These are phyloP conservation scores for Drosophila meridionalis DNA, from an alignment of 2,888 invertebrate species.

Conservation along the genomic window DNA sequence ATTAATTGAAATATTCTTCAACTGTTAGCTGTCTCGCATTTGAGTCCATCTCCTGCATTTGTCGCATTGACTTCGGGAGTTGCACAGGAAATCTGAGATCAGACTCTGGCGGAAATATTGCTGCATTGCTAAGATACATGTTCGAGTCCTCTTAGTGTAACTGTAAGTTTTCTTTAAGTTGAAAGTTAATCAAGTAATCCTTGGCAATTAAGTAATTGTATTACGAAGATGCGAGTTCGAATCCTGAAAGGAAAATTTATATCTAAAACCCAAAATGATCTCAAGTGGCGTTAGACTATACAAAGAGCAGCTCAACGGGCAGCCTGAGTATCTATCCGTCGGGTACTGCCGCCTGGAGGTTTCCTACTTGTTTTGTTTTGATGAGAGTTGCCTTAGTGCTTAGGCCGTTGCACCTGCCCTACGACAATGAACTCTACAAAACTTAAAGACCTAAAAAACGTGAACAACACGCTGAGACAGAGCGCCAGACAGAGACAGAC, in stretches of 20 bases:
- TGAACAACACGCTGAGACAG: constrained; percentile 20
- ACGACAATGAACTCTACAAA: constrained; percentile 64
- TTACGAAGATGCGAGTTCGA: not conserved
- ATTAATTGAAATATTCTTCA: too few relatives aligned
- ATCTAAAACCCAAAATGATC: not conserved
- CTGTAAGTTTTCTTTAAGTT: not conserved
- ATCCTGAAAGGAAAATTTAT: not conserved
- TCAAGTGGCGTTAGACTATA: not conserved
- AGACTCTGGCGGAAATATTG: not conserved
- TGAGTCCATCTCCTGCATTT: not conserved
- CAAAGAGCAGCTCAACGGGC: not conserved
- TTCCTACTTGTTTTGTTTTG: constrained; percentile 12
- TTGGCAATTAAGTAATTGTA: not conserved
- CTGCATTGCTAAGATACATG: not conserved
- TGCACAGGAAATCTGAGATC: not conserved
- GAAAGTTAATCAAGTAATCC: not conserved
- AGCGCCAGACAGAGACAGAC: constrained; percentile 11
- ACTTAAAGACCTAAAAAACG: constrained; percentile 52
- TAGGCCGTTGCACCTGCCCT: constrained; percentile 73
- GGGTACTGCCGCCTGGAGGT: too few relatives aligned
- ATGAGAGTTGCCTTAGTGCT: constrained; percentile 39
- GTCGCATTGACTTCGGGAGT: too few relatives aligned
- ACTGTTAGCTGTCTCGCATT: not conserved
- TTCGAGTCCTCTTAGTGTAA: not conserved
- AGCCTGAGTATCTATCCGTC: not conserved